These are phyloP conservation scores for Dendrolimus houi DNA, from an alignment of 2,888 invertebrate species.

Conservation along the genomic window DNA sequence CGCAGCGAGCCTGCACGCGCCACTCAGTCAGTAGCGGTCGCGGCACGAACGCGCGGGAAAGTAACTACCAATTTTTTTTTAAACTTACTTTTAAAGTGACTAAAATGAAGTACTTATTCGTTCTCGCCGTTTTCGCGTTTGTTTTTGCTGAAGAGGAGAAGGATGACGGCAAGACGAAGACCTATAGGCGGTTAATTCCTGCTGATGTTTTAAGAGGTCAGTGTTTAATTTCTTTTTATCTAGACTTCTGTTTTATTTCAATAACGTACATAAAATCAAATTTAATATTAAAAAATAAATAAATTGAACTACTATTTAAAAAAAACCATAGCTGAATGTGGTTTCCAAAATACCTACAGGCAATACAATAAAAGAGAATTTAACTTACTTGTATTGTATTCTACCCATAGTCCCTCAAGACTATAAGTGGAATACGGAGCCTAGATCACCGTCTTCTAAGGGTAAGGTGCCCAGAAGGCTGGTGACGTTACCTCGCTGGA, in stretches of 20 bases:
- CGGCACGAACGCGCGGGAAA: constrained; percentile 30
- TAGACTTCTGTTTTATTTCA: not conserved
- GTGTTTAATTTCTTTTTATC: constrained; percentile 26
- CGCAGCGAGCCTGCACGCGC: not conserved
- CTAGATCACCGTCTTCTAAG: too few species aligned
- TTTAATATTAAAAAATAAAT: too few species aligned
- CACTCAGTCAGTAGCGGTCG: not conserved
- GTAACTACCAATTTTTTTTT: constrained; percentile 25
- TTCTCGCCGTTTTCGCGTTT: constrained; percentile 67
- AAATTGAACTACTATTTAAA: too few species aligned
- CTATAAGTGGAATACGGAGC: too few species aligned
- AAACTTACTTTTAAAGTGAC: constrained; percentile 27
- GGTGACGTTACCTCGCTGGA: too few species aligned
- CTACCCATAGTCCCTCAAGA: too few species aligned
- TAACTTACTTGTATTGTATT: too few species aligned
- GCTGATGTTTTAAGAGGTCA: constrained; percentile 94
- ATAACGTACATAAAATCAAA: not conserved
- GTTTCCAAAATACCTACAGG: too few species aligned
- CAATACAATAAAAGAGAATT: too few species aligned
- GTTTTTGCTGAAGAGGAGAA: constrained; percentile 76
- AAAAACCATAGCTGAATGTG: too few species aligned
- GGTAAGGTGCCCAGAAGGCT: too few species aligned
- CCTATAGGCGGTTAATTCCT: constrained; percentile 89
- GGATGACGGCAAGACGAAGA: constrained; percentile 79
- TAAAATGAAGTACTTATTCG: constrained; percentile 76